A percentile compares a stretch with the other conserved stretches of the same genome.
Conservation (phyloP, 2,888 invertebrate species). For the Myopa tessellatipennis region DNA sequence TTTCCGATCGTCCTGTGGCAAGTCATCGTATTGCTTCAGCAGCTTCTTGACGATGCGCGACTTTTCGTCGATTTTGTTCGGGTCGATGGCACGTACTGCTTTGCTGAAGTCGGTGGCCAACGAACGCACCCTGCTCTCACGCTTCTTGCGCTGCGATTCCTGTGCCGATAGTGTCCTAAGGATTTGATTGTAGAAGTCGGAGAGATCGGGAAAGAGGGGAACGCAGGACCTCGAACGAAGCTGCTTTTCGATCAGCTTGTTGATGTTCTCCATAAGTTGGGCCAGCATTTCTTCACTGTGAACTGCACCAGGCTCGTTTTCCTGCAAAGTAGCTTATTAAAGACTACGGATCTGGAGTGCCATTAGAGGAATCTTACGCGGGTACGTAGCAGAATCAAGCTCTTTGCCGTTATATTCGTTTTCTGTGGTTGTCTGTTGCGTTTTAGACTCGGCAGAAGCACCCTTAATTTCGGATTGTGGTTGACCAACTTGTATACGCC, state of each 20-base stretch:
- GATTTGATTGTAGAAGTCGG: conserved; percentile 61
- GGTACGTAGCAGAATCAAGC: conserved; percentile 45
- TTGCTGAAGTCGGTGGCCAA: conserved; percentile 46
- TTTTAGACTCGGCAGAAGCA: conserved; percentile 55
- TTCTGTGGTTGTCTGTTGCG: conserved; percentile 50
- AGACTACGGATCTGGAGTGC: background rate
- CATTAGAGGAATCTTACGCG: conserved; percentile 49
- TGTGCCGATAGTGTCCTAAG: conserved; percentile 53
- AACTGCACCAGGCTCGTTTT: background rate
- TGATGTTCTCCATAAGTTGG: conserved; percentile 59
- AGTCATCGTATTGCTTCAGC: conserved; percentile 59
- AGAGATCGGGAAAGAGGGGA: conserved; percentile 58
- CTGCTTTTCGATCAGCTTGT: conserved; percentile 62
- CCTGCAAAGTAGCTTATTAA: background rate
- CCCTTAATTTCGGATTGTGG: conserved; percentile 56
- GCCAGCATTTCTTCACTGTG: conserved; percentile 52
- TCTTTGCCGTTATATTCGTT: conserved; percentile 25
- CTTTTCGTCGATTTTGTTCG: conserved; percentile 55
- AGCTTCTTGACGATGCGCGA: conserved; percentile 62
- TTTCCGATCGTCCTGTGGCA: conserved; percentile 58
- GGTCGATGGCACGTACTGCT: conserved; percentile 50
- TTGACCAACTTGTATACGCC: conserved; percentile 56
- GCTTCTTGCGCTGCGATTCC: conserved; percentile 55
- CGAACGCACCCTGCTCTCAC: conserved; percentile 45
- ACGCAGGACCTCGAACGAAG: conserved; percentile 59